Evolutionary conservation across 2,113 vertebrate genomes (phyloP).

Genomic region (Atlantisia rogersi): DNA sequence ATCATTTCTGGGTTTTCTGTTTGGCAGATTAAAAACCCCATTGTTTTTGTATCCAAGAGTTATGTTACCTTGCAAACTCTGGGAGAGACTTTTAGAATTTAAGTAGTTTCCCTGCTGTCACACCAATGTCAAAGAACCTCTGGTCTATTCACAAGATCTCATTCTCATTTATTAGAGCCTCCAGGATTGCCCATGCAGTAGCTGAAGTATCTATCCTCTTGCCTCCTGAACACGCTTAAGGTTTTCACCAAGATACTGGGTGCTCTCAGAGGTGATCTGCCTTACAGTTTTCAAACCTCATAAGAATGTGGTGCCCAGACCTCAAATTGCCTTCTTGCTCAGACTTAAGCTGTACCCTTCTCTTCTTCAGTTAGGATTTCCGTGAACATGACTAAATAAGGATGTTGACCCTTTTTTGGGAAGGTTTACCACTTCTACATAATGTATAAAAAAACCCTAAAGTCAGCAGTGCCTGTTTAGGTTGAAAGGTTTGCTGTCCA

Average conservation of each 20-base stretch:
- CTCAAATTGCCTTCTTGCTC: not conserved
- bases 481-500: not conserved
- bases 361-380: not conserved
- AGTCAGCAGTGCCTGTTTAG: not conserved
- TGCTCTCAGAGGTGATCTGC: not conserved
- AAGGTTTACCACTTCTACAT: not conserved
- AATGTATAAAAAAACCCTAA: not conserved
- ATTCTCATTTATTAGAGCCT: not conserved
- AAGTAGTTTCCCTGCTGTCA: not conserved
- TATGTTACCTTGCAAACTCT: not conserved
- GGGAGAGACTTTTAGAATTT: not conserved
- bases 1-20: not conserved
- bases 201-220: not conserved
- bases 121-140: not conserved
- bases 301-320: not conserved
- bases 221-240: not conserved
- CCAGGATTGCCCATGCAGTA: not conserved
- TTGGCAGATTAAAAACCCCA: not conserved
- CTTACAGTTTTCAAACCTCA: not conserved
- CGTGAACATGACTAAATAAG: not conserved
- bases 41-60: not conserved
- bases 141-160: not conserved
- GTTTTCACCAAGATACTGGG: not conserved
- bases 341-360: not conserved
- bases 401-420: not conserved